These are phyloP conservation scores for Scaptomyza pallida DNA, from an alignment of 1,140 invertebrate genomes.

Conservation along the genomic window DNA sequence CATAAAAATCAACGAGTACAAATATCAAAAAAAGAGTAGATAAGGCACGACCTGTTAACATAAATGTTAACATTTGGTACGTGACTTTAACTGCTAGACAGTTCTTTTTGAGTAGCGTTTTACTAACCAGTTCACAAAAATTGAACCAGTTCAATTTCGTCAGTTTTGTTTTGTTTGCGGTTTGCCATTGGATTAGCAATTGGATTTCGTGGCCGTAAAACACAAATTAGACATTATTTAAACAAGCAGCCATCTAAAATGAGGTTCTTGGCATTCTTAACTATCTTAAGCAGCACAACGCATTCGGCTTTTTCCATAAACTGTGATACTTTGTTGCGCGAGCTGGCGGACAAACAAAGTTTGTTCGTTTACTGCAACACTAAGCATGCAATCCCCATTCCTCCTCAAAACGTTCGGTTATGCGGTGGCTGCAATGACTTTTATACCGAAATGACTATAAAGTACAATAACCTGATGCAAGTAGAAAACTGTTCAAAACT, in stretches of 20 bases:
- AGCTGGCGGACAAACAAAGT: conserved; percentile 54
- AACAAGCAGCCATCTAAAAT: conserved; percentile 4
- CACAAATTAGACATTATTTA: too few species aligned
- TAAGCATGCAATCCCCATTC: conserved; percentile 57
- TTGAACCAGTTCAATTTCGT: too few species aligned
- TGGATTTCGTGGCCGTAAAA: too few species aligned
- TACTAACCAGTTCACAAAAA: too few species aligned
- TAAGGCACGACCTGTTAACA: background rate
- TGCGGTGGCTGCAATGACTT: conserved; percentile 39
- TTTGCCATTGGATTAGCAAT: too few species aligned
- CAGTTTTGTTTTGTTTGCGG: background rate
- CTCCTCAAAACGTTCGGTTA: conserved; percentile 3
- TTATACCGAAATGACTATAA: conserved; percentile 2
- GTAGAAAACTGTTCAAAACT: conserved; percentile 50
- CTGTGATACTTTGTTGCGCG: conserved; percentile 17
- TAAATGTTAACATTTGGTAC: too few species aligned
- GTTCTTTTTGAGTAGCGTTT: too few species aligned
- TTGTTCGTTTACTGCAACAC: conserved; percentile 66
- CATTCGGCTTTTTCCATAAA: background rate
- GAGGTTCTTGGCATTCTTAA: background rate
- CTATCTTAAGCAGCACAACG: background rate
- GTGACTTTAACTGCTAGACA: too few species aligned
- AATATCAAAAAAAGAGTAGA: conserved; percentile 9
- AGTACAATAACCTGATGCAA: conserved; percentile 27
- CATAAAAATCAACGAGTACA: conserved; percentile 14